Conservation (phyloP, 2,888 invertebrate species). For the Halocaridina rubra region DNA sequence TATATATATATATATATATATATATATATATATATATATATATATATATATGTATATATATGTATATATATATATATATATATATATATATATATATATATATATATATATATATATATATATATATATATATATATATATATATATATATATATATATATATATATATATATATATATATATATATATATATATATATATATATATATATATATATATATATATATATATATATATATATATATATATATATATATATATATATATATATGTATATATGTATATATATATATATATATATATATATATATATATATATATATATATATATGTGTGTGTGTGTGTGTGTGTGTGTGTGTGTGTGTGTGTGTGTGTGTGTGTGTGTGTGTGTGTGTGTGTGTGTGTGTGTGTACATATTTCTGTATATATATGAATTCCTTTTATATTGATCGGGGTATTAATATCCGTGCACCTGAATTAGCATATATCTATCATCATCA, state of each 20-base stretch:
- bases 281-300: not conserved
- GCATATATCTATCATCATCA: too few relatives aligned
- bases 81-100: not conserved
- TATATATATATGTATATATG: not conserved
- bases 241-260: not conserved
- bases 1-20: not conserved
- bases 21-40: not conserved
- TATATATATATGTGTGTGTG: not conserved
- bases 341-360: not conserved
- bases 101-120: conserved; percentile 1
- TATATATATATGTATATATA: not conserved
- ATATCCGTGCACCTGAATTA: too few relatives aligned
- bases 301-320: not conserved
- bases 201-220: too few relatives aligned
- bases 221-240: too few relatives aligned
- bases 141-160: not conserved
- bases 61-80: not conserved
- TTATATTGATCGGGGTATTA: too few relatives aligned
- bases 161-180: not conserved
- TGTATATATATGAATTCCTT: too few relatives aligned
- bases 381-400: not conserved
- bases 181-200: not conserved
- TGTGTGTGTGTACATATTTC: not conserved
- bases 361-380: not conserved
- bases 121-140: not conserved